Conservation (phyloP, 2,888 invertebrate species). For the Microctonus aethiopoides region DNA sequence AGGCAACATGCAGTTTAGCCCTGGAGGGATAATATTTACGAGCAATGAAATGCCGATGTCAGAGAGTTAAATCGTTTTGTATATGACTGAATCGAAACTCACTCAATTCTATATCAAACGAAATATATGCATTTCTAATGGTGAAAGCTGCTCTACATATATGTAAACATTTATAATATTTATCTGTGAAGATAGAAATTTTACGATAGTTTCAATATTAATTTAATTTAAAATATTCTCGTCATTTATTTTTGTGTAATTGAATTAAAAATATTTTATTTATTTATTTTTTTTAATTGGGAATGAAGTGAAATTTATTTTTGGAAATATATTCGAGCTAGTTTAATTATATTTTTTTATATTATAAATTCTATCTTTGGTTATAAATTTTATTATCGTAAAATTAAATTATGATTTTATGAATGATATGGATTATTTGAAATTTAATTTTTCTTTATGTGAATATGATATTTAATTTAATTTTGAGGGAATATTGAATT, state of each 20-base stretch:
- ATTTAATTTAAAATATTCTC: no score
- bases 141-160: constrained; percentile 10
- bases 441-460: no score
- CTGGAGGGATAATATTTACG: constrained; percentile 26
- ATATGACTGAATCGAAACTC: constrained; percentile 14
- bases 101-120: constrained; percentile 14
- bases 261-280: background rate
- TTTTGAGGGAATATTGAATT: no score
- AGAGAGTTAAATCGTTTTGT: constrained; percentile 25
- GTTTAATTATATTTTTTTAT: no score
- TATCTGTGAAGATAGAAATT: no score
- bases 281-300: background rate
- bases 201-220: no score
- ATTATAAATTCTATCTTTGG: no score
- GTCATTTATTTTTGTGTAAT: background rate
- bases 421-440: no score
- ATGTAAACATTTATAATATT: background rate
- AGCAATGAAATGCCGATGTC: constrained; percentile 13
- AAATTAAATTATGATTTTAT: no score
- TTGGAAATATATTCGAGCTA: background rate
- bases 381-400: no score
- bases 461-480: no score
- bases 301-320: background rate
- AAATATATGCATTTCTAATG: constrained; percentile 3
- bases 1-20: constrained; percentile 3